phyloP scores from a whole-genome alignment of 2,888 invertebrate species.

The Panorpa germanica region DNA sequence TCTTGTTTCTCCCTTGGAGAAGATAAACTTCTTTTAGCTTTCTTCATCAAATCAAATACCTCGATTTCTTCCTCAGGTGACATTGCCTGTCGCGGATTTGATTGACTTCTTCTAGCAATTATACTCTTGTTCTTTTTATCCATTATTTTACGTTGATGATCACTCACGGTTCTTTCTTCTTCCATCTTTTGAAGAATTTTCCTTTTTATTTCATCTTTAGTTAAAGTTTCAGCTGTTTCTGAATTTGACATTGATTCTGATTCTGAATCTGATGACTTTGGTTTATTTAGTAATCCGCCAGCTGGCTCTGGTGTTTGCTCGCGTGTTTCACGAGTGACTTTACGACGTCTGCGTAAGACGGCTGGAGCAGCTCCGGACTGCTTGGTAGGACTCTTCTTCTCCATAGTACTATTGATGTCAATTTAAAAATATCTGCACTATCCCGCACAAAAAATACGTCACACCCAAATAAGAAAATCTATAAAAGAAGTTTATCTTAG shows the following conservation, averaged over 20 bases:
- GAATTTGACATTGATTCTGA: too few species aligned
- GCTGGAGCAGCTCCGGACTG: slow-evolving; percentile 24
- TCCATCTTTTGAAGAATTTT: slow-evolving; percentile 17
- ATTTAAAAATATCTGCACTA: too few species aligned
- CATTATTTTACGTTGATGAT: slow-evolving; percentile 23
- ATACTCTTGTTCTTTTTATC: slow-evolving; percentile 21
- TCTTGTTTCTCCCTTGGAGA: slow-evolving; percentile 19
- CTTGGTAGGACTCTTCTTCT: too few species aligned
- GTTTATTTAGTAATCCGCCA: too few species aligned
- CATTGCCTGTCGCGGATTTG: slow-evolving; percentile 24
- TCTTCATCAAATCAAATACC: slow-evolving; percentile 17
- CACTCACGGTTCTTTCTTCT: slow-evolving; percentile 18
- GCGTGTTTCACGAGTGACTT: slow-evolving; percentile 32
- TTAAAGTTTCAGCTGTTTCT: too few species aligned
- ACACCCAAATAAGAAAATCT: too few species aligned
- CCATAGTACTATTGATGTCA: too few species aligned
- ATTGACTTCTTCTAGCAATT: slow-evolving; percentile 31
- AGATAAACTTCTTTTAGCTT: slow-evolving; percentile 20
- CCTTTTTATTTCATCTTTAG: too few species aligned
- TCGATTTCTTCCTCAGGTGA: slow-evolving; percentile 9
- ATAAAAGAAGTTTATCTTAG: too few species aligned
- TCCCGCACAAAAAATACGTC: too few species aligned
- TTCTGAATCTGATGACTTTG: too few species aligned
- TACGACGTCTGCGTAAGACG: slow-evolving; percentile 37
- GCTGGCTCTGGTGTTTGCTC: slow-evolving; percentile 36